Conservation (phyloP, 1,140 invertebrate genomes). For the honey bee (Apis mellifera) region DNA sequence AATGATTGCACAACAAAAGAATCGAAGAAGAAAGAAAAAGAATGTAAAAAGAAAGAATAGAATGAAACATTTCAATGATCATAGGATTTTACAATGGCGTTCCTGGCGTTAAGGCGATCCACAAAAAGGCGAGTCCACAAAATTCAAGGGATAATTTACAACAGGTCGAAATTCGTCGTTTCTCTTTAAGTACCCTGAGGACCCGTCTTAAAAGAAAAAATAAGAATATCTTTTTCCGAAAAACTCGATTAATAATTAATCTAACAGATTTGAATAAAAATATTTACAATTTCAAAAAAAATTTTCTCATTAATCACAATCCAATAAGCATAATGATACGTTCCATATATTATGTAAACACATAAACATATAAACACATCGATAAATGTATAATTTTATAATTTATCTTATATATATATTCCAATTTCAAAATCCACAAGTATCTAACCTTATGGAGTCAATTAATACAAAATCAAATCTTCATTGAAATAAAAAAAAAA, state of each 20-base stretch:
- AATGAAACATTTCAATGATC: background rate
- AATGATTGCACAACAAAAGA: background rate
- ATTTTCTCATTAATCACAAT: too few relatives aligned
- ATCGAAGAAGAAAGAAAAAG: background rate
- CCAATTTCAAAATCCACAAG: background rate
- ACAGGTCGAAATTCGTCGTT: constrained; percentile 4
- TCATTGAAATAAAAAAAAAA: background rate
- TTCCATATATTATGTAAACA: too few relatives aligned
- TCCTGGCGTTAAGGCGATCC: constrained; percentile 39
- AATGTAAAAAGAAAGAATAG: background rate
- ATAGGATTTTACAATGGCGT: constrained; percentile 33
- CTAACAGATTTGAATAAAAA: too few relatives aligned
- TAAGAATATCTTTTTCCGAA: background rate
- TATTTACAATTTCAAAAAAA: too few relatives aligned
- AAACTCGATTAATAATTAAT: background rate
- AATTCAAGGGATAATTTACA: constrained; percentile 47
- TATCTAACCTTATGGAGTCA: background rate
- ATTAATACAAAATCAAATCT: background rate
- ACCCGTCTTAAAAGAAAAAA: background rate
- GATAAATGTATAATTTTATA: too few relatives aligned
- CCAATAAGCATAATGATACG: too few relatives aligned
- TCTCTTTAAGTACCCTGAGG: background rate
- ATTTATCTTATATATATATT: background rate
- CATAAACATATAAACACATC: too few relatives aligned
- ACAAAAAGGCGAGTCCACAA: constrained; percentile 1